Base-by-base conservation (phyloP, 2,888 invertebrate genomes). In the Mamestra brassicae region DNA sequence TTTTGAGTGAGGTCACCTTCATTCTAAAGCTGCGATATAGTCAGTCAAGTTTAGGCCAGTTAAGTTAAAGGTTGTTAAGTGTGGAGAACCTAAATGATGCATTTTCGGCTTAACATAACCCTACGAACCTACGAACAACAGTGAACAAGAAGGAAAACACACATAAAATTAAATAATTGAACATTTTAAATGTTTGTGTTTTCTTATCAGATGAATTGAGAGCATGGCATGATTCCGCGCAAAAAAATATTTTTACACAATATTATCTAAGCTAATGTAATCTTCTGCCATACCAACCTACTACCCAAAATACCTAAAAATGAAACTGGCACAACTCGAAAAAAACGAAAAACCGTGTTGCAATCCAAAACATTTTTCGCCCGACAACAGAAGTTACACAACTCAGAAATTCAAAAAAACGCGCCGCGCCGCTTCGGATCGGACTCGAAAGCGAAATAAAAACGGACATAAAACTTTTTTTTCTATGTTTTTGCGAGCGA, bases 391-490 rank as follows among this genome's bases (percentile, higher is more conserved):
- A 83, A 85, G 78, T 85, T 85, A 77, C 80, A 76, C 76, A 83
- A 84, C 84, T 74, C 69, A 79, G 83, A 84, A 84, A 84, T 80
- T 80, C 65, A 77, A 78, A 83, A 88, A 84, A 85, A 74, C 70
- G 42, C 76, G 75, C 69, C 74, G 26, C 26, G 26, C 26, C 26
- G 66, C 69, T 73, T 47, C 78, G 74, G 38, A 26, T 63, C 70
- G 62, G 50, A 50, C 65, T 69, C 69, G 62, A 71, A 68, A 64
- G 76, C 83, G 68, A 81, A 88, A 88, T 87, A 89, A 89, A 88
- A 87, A 86, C 71, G 81, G 72, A 71, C 82, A 78, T 88, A 83
- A 83, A 89, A 85, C 71, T 84, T 79, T 86, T 87, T 90, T 87
- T 86, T 84, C 80, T 80, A 80, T 81, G 83, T 87, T 88, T 85